Conservation (phyloP, 2,797 vertebrate genomes). For the Heteromormyrus szaboi region DNA sequence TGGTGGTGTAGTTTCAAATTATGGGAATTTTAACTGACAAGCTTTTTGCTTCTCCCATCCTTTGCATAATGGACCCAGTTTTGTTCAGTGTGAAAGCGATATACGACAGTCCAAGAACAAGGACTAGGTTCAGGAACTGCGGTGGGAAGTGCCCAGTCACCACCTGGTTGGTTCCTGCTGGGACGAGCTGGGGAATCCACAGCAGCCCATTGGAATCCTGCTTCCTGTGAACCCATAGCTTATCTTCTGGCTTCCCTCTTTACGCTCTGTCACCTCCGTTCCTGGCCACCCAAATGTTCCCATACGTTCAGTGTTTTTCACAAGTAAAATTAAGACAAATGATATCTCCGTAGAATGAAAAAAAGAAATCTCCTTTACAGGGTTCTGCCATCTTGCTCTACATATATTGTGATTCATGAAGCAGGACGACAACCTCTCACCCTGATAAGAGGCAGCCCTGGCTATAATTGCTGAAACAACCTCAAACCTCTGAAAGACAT, state of each 20-base stretch:
- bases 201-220: not conserved
- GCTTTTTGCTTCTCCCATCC: not conserved
- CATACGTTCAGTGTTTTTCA: not conserved
- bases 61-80: not conserved
- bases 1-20: not conserved
- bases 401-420: not conserved
- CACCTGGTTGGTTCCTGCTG: not conserved
- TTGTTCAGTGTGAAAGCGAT: not conserved
- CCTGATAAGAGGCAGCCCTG: not conserved
- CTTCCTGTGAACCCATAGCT: not conserved
- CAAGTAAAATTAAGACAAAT: not conserved
- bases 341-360: not conserved
- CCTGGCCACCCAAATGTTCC: not conserved
- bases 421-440: not conserved
- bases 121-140: not conserved
- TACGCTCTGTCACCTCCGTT: not conserved
- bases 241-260: not conserved
- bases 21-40: not conserved
- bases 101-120: not conserved
- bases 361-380: not conserved
- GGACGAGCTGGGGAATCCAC: not conserved
- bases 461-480: not conserved
- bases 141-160: not conserved
- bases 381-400: not conserved
- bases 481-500: not conserved